Conservation (phyloP, 2,113 vertebrate species). For the Rhabdornis inornatus region DNA sequence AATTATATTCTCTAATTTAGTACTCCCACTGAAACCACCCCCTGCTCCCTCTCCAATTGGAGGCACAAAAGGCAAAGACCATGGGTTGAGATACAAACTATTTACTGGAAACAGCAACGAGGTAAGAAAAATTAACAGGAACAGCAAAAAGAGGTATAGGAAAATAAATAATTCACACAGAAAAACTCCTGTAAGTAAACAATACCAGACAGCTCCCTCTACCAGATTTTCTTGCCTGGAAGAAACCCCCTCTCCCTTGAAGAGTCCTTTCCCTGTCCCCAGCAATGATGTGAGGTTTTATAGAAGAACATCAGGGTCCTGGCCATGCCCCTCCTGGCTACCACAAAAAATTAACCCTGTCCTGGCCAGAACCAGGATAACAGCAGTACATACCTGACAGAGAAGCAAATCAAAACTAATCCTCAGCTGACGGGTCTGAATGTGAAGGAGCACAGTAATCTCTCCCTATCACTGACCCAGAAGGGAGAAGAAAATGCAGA, state of each 20-base stretch:
- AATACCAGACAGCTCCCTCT: background rate
- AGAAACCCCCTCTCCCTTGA: background rate
- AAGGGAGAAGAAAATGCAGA: background rate
- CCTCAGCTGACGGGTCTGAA: background rate
- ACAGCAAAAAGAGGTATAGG: background rate
- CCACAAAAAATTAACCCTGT: background rate
- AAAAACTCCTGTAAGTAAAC: background rate
- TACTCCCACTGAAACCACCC: background rate
- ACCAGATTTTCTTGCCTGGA: background rate
- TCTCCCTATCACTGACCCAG: background rate
- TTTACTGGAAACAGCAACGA: background rate
- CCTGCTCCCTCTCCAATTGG: background rate
- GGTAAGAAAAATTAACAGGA: background rate
- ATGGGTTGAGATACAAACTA: background rate
- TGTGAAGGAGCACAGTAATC: background rate
- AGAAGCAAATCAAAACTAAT: background rate
- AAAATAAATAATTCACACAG: background rate
- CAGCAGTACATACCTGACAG: background rate
- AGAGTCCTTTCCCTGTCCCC: no score
- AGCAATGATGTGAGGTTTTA: background rate
- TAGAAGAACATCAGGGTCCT: background rate
- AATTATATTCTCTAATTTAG: background rate
- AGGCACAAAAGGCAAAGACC: background rate
- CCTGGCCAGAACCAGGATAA: background rate
- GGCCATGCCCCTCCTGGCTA: background rate